Conservation (phyloP, 2,888 invertebrate species). For the Tetramorium bicarinatum region DNA sequence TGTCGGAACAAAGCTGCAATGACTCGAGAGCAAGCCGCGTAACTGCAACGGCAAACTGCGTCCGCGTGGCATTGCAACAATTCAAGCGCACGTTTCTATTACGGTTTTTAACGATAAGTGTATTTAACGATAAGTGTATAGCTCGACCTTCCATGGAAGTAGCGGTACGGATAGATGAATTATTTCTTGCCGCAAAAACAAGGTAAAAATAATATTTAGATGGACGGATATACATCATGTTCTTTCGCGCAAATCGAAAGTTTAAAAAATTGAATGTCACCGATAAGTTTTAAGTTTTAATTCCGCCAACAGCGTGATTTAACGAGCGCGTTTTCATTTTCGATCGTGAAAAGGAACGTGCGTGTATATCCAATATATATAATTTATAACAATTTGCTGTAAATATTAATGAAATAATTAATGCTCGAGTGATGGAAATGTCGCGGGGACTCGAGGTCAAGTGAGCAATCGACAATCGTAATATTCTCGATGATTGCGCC, state of each 20-base stretch:
- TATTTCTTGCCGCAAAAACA: conserved; percentile 1
- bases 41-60: conserved; percentile 34
- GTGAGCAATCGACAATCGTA: conserved; percentile 10
- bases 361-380: conserved; percentile 9
- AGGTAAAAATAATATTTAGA: conserved; percentile 15
- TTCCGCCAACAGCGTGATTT: conserved; percentile 24
- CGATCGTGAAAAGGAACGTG: conserved; percentile 13
- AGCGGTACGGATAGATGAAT: neutral
- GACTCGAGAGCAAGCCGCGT: conserved; percentile 34
- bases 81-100: conserved; percentile 16
- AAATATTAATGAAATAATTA: conserved; percentile 49
- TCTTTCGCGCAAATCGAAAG: conserved; percentile 4
- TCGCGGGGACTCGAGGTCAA: conserved; percentile 1
- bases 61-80: conserved; percentile 20
- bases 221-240: neutral
- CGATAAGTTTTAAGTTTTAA: conserved; percentile 1
- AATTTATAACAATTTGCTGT: conserved; percentile 18
- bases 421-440: neutral
- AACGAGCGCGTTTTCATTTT: conserved; percentile 30
- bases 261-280: conserved; percentile 29
- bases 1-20: conserved; percentile 20
- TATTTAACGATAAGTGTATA: conserved; percentile 41
- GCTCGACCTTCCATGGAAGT: neutral
- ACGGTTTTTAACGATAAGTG: conserved; percentile 28
- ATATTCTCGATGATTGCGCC: conserved; percentile 5